Evolutionary conservation across 2,797 vertebrate species (phyloP).

Genomic region (Chiropotes sagulatus): DNA sequence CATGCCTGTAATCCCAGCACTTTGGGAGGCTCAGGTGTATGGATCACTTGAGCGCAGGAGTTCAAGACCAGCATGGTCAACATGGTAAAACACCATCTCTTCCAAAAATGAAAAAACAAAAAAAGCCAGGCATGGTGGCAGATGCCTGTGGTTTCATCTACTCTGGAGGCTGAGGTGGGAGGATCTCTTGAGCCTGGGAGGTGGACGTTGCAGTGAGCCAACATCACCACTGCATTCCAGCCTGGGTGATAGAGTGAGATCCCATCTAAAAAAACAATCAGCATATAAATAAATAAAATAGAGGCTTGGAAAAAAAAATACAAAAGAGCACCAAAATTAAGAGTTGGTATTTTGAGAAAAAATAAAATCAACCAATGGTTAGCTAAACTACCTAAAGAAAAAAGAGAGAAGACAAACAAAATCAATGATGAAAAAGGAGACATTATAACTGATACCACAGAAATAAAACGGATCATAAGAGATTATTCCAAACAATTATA

Average conservation of each 20-base stretch:
- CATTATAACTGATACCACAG: not conserved
- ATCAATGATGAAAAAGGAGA: not conserved
- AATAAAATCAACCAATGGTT: not conserved
- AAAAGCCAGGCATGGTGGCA: not conserved
- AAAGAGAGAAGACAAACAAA: not conserved
- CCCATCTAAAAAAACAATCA: not conserved
- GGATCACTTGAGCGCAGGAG: not conserved
- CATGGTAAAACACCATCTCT: not conserved
- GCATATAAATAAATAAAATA: not conserved
- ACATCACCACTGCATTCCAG: not conserved
- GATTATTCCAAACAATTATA: not conserved
- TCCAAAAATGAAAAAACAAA: not conserved
- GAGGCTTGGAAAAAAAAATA: not conserved
- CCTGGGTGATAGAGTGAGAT: not conserved
- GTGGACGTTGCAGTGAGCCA: not conserved
- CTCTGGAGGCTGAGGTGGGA: not conserved
- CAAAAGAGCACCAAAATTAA: not conserved
- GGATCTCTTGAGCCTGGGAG: not conserved
- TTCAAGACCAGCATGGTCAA: not conserved
- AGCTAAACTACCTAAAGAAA: not conserved
- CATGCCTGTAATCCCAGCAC: not conserved
- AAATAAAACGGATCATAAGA: not conserved
- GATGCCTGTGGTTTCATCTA: not conserved
- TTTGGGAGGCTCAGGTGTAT: not conserved
- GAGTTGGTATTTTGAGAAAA: not conserved